Evolutionary conservation across 1,140 invertebrate species (phyloP).

Genomic region (Trichonephila inaurata): DNA sequence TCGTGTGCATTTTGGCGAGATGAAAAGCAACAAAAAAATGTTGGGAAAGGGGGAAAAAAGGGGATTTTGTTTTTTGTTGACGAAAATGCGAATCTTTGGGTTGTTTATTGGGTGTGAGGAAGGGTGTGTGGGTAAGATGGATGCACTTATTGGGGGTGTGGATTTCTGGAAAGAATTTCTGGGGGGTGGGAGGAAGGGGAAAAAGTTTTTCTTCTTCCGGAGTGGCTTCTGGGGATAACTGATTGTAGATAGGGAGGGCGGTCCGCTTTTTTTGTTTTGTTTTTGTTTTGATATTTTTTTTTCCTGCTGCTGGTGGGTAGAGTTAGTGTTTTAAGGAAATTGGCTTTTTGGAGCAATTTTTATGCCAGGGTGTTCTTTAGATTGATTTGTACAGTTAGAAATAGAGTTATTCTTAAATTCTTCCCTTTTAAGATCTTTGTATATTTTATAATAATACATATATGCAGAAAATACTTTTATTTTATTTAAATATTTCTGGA

Average conservation of each 20-base stretch:
- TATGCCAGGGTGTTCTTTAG: neutral
- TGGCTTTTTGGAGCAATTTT: neutral
- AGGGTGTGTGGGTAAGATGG: neutral
- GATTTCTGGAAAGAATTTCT: neutral
- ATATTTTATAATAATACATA: too few relatives aligned
- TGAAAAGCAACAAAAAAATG: neutral
- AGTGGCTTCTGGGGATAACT: neutral
- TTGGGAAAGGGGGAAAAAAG: neutral
- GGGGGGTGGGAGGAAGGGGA: neutral
- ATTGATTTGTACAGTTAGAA: too few relatives aligned
- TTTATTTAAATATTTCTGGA: too few relatives aligned
- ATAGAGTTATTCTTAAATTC: too few relatives aligned
- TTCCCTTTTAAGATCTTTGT: too few relatives aligned
- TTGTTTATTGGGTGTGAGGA: neutral
- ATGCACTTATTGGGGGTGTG: conserved; percentile 38
- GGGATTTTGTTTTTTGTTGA: conserved; percentile 1
- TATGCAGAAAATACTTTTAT: too few relatives aligned
- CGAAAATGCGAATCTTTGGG: conserved; percentile 9
- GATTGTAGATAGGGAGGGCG: neutral
- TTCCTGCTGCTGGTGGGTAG: neutral
- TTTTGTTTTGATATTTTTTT: neutral
- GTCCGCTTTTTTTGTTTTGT: neutral
- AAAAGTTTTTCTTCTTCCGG: neutral
- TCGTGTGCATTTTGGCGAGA: neutral
- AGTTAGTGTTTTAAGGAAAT: neutral